Conservation (phyloP, 2,113 vertebrate species). For the Pterophyllum scalare region DNA sequence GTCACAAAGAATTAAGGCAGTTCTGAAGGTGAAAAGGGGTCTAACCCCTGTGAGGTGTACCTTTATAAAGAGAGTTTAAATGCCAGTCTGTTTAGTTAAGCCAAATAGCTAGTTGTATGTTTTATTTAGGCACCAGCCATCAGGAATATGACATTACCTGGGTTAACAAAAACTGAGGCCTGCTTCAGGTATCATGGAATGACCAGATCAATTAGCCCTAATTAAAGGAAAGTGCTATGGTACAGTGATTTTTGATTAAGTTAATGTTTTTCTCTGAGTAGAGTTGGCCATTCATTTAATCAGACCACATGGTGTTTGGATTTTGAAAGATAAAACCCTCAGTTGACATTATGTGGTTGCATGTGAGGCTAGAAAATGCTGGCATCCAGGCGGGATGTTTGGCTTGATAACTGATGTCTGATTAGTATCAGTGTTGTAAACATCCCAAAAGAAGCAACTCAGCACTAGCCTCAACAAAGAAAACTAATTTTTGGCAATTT, state of each 20-base stretch:
- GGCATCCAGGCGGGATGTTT: conserved; percentile 69
- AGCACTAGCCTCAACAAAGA: conserved; percentile 72
- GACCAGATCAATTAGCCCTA: background rate
- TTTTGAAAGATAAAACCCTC: conserved; percentile 27
- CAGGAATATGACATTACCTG: background rate
- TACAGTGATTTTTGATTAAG: background rate
- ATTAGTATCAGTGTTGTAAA: conserved; percentile 76
- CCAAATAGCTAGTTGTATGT: background rate
- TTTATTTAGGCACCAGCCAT: background rate
- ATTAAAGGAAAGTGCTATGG: background rate
- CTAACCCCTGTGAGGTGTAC: too few relatives aligned
- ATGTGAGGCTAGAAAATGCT: conserved; percentile 69
- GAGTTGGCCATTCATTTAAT: background rate
- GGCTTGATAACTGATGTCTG: conserved; percentile 63
- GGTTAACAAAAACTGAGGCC: background rate
- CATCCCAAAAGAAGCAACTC: conserved; percentile 65
- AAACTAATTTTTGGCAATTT: conserved; percentile 41
- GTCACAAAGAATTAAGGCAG: too few relatives aligned
- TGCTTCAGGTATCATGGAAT: background rate
- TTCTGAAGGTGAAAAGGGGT: too few relatives aligned
- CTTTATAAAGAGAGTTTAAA: too few relatives aligned
- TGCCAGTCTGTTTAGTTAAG: too few relatives aligned
- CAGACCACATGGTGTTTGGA: background rate
- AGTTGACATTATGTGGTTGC: conserved; percentile 64
- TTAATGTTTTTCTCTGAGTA: background rate